A percentile compares a stretch with the other conserved stretches of the same genome.
Evolutionary conservation across 2,113 vertebrate genomes (phyloP).

Genomic region (Neopipo cinnamomea): DNA sequence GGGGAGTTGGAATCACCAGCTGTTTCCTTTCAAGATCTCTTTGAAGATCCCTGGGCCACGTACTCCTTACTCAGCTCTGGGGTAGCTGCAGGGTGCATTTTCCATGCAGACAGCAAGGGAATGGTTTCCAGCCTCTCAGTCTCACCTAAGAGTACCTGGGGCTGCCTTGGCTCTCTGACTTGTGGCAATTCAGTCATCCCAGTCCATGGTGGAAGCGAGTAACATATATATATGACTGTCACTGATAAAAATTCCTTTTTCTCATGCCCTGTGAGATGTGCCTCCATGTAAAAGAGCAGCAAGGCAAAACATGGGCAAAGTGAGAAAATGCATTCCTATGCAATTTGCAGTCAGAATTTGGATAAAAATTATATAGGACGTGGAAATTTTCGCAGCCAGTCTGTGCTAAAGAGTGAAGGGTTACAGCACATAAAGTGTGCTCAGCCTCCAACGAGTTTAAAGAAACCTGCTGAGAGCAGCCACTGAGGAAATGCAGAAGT

Average conservation of each 20-base stretch:
- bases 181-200: background rate
- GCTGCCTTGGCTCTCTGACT: background rate
- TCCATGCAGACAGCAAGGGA: background rate
- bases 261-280: background rate
- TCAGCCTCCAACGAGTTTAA: background rate
- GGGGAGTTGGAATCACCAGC: conserved; percentile 20
- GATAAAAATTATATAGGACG: background rate
- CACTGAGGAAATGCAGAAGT: background rate
- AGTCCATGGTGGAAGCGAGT: background rate
- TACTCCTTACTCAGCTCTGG: background rate
- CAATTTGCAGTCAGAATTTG: background rate
- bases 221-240: background rate
- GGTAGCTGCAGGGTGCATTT: background rate
- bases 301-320: background rate
- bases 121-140: background rate
- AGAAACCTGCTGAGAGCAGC: background rate
- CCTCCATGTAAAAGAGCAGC: background rate
- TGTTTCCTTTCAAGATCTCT: conserved; percentile 40
- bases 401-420: background rate
- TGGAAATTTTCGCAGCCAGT: background rate
- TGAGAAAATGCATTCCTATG: background rate
- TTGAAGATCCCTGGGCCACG: background rate
- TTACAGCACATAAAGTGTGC: background rate
- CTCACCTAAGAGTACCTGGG: background rate
- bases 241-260: background rate